These are phyloP conservation scores for Dimorphilus gyrociliatus DNA, from an alignment of 2,888 invertebrate genomes.

Conservation along the genomic window DNA sequence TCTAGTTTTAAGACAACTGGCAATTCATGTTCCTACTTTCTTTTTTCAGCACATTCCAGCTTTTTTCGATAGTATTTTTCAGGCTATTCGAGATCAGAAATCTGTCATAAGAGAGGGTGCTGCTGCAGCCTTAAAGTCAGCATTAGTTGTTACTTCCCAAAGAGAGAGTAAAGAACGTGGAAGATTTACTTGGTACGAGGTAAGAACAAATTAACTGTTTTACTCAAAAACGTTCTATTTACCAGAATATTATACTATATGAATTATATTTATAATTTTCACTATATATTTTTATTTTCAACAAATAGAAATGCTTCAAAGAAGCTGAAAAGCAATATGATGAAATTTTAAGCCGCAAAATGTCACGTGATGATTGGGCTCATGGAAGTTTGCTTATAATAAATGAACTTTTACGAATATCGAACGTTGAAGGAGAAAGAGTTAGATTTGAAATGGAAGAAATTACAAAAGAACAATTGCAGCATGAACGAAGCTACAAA, in stretches of 20 bases:
- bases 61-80: constrained; percentile 73
- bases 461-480: constrained; percentile 31
- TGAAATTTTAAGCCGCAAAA: constrained; percentile 45
- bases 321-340: constrained; percentile 68
- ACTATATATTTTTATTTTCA: constrained; percentile 4
- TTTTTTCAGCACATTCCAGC: constrained; percentile 50
- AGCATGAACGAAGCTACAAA: constrained; percentile 29
- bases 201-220: constrained; percentile 15
- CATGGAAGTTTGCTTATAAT: constrained; percentile 81
- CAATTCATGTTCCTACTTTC: constrained; percentile 85
- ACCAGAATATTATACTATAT: too few relatives aligned
- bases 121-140: constrained; percentile 81
- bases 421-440: constrained; percentile 52
- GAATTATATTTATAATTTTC: constrained; percentile 1
- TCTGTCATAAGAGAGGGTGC: constrained; percentile 77
- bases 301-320: constrained; percentile 74
- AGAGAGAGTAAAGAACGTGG: constrained; percentile 81
- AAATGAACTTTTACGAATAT: constrained; percentile 78
- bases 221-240: background rate
- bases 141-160: constrained; percentile 81
- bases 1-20: constrained; percentile 74
- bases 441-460: constrained; percentile 35
- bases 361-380: constrained; percentile 61
- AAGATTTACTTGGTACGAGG: constrained; percentile 61
- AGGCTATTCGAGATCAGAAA: constrained; percentile 76